Evolutionary conservation across 2,797 vertebrate genomes (phyloP), one percentile per base, ranked within the genome.

Genomic region (Halcyon smyrnensis): DNA sequence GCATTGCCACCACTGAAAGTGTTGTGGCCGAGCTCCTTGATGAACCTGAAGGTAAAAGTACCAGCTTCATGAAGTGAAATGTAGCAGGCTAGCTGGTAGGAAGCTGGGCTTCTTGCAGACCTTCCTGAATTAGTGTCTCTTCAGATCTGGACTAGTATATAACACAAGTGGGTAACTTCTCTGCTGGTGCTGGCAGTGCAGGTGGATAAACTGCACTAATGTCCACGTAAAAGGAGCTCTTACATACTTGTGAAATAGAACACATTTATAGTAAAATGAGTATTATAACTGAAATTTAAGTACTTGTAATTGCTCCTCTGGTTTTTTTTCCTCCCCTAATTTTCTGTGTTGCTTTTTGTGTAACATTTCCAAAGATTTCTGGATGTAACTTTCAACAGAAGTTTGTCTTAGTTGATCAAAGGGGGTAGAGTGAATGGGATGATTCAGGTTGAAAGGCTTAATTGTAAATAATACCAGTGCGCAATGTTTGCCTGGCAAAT

Each of bases 1-100:
- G n/a, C 17, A 0, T 84, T 87, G n/a, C 60, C 7, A 3, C 64
- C 24, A 0, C 45, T n/a, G 51, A 12, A 78, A 51, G 20, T 2
- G 14, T 28, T 68, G 76, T 59, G 84, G 10, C 83, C 36, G 41
- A 69, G 8, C 59, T 84, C 36, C 36, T 90, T 82, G 80, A 48
- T 3, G 39, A 16, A 32, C n/a, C 64, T 0, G 0, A 73, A 90
- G 63, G 17, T 84, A 88, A 93, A 91, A 54, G 17, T 19, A 56
- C 4, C 59, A 53, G 65, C 74, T 48, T 73, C 3, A 0, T 32
- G 11, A 45, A 67, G 46, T 87, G 76, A 87, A 77, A 60, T 34
- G 25, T 15, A 50, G 53, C 39, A 39, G 75, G 15, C 63, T 32
- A 51, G 65, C 53, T 83, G 68, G 28, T 67, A 34, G 68, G 79